Evolutionary conservation across 2,113 vertebrate genomes (phyloP).

Genomic region (Salvelinus alpinus): DNA sequence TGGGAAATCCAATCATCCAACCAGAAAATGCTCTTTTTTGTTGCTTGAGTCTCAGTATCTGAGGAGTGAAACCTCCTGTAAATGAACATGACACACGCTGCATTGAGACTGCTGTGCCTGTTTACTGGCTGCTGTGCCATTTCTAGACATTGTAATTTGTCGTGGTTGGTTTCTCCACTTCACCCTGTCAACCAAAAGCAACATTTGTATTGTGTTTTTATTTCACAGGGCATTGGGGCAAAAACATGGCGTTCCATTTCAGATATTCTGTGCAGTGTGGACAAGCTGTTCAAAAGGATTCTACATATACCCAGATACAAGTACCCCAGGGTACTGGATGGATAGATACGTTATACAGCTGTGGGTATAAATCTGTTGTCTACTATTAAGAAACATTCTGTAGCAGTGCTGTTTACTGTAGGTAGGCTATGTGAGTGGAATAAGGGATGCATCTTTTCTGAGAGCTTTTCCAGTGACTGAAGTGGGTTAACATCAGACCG

Average conservation of each 20-base stretch:
- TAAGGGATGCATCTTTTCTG: no score
- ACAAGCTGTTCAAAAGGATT: slow-evolving; percentile 59
- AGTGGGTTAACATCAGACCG: slow-evolving; percentile 12
- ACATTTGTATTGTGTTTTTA: not conserved
- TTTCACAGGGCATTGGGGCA: not conserved
- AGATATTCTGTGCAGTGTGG: slow-evolving; percentile 25
- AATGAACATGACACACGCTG: not conserved
- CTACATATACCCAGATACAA: slow-evolving; percentile 25
- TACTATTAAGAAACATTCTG: slow-evolving; percentile 48
- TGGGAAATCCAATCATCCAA: slow-evolving; percentile 20
- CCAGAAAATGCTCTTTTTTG: not conserved
- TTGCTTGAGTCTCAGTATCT: not conserved
- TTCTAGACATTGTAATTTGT: not conserved
- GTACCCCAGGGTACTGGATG: slow-evolving; percentile 43
- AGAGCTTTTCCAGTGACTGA: slow-evolving; percentile 7
- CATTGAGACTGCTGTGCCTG: not conserved
- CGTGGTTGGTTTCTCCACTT: not conserved
- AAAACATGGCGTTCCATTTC: slow-evolving; percentile 29
- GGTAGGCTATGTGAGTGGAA: no score
- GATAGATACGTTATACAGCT: slow-evolving; percentile 40
- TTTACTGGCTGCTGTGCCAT: not conserved
- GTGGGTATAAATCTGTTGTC: slow-evolving; percentile 37
- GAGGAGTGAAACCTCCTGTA: not conserved
- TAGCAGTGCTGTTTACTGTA: slow-evolving; percentile 7
- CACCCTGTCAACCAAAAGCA: not conserved